These are phyloP conservation scores for Popillia japonica DNA, from an alignment of 1,140 invertebrate species.

Conservation along the genomic window DNA sequence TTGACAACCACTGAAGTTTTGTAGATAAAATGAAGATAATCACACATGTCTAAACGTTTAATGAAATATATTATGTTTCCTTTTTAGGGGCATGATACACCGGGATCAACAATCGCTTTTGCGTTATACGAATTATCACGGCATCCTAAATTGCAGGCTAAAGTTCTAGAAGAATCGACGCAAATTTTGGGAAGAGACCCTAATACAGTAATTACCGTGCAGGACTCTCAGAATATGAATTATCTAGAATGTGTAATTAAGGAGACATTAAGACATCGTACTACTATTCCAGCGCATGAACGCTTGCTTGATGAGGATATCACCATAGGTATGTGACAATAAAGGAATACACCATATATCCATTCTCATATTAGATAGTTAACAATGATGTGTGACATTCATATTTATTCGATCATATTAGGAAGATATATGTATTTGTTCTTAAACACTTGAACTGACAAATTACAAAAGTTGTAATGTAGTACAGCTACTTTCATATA, in stretches of 20 bases:
- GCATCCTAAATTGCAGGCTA: conserved; percentile 69
- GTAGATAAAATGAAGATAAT: no score
- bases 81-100: conserved; percentile 74
- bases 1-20: no score
- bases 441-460: no score
- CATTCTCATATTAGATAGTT: no score
- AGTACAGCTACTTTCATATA: no score
- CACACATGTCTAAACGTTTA: background rate
- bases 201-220: conserved; percentile 52
- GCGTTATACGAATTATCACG: conserved; percentile 68
- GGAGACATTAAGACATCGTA: conserved; percentile 69
- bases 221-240: conserved; percentile 69
- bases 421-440: no score
- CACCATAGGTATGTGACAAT: conserved; percentile 40
- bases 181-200: conserved; percentile 60
- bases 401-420: no score
- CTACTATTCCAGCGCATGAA: conserved; percentile 72
- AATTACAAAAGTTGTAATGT: no score
- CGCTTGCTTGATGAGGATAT: conserved; percentile 64
- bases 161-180: conserved; percentile 68
- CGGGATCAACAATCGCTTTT: conserved; percentile 69
- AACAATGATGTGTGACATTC: background rate
- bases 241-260: conserved; percentile 73
- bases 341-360: no score
- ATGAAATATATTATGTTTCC: background rate